phyloP scores from a whole-genome alignment of 2,113 vertebrate genomes.

The Raja brachyura region DNA sequence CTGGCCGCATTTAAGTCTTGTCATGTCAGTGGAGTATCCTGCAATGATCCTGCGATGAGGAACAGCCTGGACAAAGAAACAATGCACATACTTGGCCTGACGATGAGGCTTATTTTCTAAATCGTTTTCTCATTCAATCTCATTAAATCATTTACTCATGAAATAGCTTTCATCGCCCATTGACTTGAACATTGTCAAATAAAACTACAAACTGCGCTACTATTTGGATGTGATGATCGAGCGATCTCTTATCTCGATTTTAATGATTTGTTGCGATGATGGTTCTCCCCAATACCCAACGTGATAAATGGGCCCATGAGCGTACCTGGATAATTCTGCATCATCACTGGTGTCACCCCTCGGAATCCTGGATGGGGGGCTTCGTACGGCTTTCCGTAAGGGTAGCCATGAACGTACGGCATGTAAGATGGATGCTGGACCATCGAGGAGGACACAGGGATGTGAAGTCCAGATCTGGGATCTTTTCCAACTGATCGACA shows the following conservation, averaged over 20 bases:
- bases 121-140: not conserved
- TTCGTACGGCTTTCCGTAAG: constrained; percentile 92
- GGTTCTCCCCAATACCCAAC: not conserved
- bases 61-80: not conserved
- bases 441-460: constrained; percentile 87
- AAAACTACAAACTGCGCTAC: not conserved
- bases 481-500: constrained; percentile 81
- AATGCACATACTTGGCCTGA: not conserved
- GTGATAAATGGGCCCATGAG: not conserved
- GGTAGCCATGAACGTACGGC: constrained; percentile 96
- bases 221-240: not conserved
- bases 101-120: not conserved
- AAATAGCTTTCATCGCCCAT: not conserved
- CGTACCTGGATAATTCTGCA: constrained; percentile 98
- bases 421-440: constrained; percentile 94
- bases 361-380: constrained; percentile 92
- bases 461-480: constrained; percentile 76
- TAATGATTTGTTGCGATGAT: too few species aligned
- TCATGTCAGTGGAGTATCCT: not conserved
- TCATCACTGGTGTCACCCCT: constrained; percentile 93
- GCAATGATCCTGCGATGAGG: not conserved
- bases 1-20: not conserved
- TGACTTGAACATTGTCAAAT: not conserved
- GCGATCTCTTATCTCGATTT: not conserved
- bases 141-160: not conserved